These are phyloP conservation scores for Mantis religiosa DNA, from an alignment of 2,888 invertebrate species.

Conservation along the genomic window DNA sequence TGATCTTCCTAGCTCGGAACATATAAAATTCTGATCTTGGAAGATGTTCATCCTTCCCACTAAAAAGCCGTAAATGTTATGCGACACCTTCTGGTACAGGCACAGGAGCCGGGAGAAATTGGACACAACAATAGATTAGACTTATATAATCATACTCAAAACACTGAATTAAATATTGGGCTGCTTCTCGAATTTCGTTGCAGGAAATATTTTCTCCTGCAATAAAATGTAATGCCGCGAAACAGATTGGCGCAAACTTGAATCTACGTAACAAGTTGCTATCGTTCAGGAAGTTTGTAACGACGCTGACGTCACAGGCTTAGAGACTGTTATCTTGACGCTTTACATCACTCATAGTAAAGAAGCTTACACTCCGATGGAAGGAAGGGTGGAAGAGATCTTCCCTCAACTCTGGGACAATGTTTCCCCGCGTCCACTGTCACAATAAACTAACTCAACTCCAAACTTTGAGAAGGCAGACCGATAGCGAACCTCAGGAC, in stretches of 20 bases:
- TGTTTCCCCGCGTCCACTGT: background rate
- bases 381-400: background rate
- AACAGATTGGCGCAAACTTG: background rate
- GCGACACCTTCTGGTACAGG: too few species aligned
- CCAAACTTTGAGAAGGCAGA: background rate
- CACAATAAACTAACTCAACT: background rate
- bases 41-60: too few species aligned
- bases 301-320: background rate
- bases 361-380: background rate
- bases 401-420: background rate
- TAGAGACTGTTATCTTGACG: conserved; percentile 3
- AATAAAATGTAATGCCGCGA: background rate
- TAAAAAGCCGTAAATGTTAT: too few species aligned
- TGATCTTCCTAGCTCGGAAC: too few species aligned
- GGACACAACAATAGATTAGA: too few species aligned
- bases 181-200: too few species aligned
- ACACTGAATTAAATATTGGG: too few species aligned
- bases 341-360: background rate
- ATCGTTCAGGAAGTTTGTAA: background rate
- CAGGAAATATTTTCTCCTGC: too few species aligned
- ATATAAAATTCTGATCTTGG: too few species aligned
- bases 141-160: too few species aligned
- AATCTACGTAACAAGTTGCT: background rate
- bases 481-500: background rate
- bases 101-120: too few species aligned